Percentiles rank a stretch among this genome's conserved stretches.
Conservation (phyloP, 2,113 vertebrate species). For the Leucopsar rothschildi region DNA sequence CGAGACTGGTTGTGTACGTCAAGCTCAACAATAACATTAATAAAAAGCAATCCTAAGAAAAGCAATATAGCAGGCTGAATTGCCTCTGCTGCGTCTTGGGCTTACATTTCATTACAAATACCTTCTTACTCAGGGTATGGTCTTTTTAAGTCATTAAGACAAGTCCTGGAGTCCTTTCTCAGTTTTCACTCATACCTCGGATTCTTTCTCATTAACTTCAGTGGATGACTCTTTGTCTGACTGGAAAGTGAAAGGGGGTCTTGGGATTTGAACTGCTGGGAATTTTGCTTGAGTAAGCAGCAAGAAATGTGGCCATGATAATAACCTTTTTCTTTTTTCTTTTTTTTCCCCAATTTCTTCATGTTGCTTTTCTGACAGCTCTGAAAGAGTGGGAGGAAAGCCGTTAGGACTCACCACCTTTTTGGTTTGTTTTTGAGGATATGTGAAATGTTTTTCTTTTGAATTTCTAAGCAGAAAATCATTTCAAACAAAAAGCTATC, state of each 20-base stretch:
- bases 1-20: neutral
- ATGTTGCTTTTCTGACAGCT: constrained; percentile 36
- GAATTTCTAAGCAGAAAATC: neutral
- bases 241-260: neutral
- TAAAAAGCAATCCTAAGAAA: constrained; percentile 16
- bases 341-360: neutral
- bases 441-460: constrained; percentile 11
- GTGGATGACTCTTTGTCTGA: constrained; percentile 4
- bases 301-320: constrained; percentile 1
- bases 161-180: constrained; percentile 32
- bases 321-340: neutral
- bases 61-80: constrained; percentile 40
- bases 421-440: constrained; percentile 10
- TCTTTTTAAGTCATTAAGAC: constrained; percentile 22
- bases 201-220: constrained; percentile 33
- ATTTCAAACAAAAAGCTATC: constrained; percentile 2
- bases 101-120: constrained; percentile 25
- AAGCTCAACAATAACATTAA: constrained; percentile 7
- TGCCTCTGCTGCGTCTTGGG: constrained; percentile 3
- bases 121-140: neutral
- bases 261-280: constrained; percentile 23
- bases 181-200: neutral
- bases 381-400: constrained; percentile 28
- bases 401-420: neutral
- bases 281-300: constrained; percentile 43